Percentiles rank a stretch among this genome's conserved stretches.
phyloP scores from a whole-genome alignment of 2,113 vertebrate genomes.

The Tetrax tetrax region DNA sequence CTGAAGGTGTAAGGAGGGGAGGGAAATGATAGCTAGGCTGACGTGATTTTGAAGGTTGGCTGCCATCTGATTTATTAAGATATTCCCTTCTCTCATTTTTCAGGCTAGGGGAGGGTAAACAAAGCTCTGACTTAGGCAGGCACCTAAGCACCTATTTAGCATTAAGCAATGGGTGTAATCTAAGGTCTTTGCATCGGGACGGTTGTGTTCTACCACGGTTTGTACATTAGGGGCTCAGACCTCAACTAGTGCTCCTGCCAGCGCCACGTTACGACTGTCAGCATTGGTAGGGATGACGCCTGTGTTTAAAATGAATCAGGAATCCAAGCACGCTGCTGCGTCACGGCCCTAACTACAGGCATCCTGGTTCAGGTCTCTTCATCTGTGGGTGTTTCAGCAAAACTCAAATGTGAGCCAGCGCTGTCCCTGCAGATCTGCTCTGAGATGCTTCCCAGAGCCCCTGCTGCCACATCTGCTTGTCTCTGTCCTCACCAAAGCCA shows the following conservation, averaged over 20 bases:
- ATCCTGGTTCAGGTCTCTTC: not conserved
- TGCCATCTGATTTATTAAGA: not conserved
- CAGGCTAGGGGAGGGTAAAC: not conserved
- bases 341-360: not conserved
- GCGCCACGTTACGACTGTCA: not conserved
- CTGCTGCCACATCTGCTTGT: not conserved
- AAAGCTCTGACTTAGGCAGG: not conserved
- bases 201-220: not conserved
- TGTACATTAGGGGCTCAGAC: not conserved
- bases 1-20: not conserved
- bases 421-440: not conserved
- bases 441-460: not conserved
- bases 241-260: not conserved
- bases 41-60: conserved; percentile 25
- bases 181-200: not conserved
- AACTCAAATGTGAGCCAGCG: not conserved
- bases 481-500: not conserved
- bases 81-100: not conserved
- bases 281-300: not conserved
- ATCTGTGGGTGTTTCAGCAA: not conserved
- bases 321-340: not conserved
- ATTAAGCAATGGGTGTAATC: not conserved
- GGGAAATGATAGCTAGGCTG: not conserved
- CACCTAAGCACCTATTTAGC: not conserved
- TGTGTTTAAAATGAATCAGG: not conserved